phyloP scores from a whole-genome alignment of 1,140 invertebrate species.

The Chironomus tepperi region DNA sequence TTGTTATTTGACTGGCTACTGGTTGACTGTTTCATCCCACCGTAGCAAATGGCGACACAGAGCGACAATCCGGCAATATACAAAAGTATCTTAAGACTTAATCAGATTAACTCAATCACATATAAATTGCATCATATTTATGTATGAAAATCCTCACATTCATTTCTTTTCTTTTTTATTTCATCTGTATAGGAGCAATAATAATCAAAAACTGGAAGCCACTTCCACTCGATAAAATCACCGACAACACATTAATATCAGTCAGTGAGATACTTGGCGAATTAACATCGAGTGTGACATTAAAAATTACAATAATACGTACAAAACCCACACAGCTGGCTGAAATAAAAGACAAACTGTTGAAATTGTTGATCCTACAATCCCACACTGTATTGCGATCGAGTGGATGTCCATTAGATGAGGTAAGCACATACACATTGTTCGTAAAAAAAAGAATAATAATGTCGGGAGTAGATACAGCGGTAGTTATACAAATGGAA shows the following conservation, averaged over 20 bases:
- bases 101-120: background rate
- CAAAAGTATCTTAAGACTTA: no score
- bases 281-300: slow-evolving; percentile 78
- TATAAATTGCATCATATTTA: background rate
- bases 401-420: slow-evolving; percentile 85
- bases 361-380: slow-evolving; percentile 77
- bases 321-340: slow-evolving; percentile 63
- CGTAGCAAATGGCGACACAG: no score
- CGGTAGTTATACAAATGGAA: background rate
- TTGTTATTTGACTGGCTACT: background rate
- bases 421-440: slow-evolving; percentile 50
- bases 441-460: background rate
- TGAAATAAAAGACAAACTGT: slow-evolving; percentile 88
- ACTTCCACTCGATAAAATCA: slow-evolving; percentile 78
- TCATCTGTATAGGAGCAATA: slow-evolving; percentile 59
- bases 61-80: no score
- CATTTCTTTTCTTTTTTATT: background rate
- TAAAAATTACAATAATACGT: slow-evolving; percentile 80
- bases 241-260: slow-evolving; percentile 72
- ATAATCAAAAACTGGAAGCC: slow-evolving; percentile 93
- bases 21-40: no score
- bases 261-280: slow-evolving; percentile 89
- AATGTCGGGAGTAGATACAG: background rate
- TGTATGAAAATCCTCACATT: background rate
- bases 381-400: slow-evolving; percentile 76